phyloP scores from a whole-genome alignment of 1,140 invertebrate genomes.

The Sweltsa coloradensis region DNA sequence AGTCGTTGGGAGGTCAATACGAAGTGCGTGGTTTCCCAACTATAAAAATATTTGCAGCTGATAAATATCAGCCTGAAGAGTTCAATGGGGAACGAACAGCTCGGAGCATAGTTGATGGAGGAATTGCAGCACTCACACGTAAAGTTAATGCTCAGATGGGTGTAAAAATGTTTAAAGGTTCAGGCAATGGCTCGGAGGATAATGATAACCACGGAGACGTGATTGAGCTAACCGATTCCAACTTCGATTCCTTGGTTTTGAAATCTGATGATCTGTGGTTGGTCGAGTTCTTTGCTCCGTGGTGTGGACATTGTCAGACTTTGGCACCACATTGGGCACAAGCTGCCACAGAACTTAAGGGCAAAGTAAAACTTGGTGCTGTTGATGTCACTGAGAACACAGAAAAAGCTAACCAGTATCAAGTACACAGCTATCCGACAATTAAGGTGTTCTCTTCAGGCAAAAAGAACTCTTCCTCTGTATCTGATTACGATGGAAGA shows the following conservation, averaged over 20 bases:
- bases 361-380: slow-evolving; percentile 87
- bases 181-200: slow-evolving; percentile 10
- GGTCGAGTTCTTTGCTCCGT: slow-evolving; percentile 95
- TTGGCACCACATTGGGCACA: slow-evolving; percentile 89
- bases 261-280: slow-evolving; percentile 91
- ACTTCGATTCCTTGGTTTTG: slow-evolving; percentile 85
- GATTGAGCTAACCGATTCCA: slow-evolving; percentile 84
- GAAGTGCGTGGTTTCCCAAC: slow-evolving; percentile 88
- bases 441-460: slow-evolving; percentile 91
- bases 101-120: slow-evolving; percentile 72
- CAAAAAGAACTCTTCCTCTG: slow-evolving; percentile 55
- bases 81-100: slow-evolving; percentile 81
- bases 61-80: slow-evolving; percentile 78
- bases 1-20: slow-evolving; percentile 66
- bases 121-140: slow-evolving; percentile 51
- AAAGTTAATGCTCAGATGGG: slow-evolving; percentile 54
- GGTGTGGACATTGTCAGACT: slow-evolving; percentile 95
- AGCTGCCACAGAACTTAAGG: slow-evolving; percentile 88
- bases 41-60: slow-evolving; percentile 84
- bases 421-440: slow-evolving; percentile 88
- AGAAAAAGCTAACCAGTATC: slow-evolving; percentile 60
- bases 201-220: slow-evolving; percentile 58
- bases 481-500: slow-evolving; percentile 76
- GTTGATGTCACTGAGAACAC: slow-evolving; percentile 91
- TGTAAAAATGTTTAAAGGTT: slow-evolving; percentile 37